Evolutionary conservation across 2,113 vertebrate genomes (phyloP).

Genomic region (Furnarius figulus): DNA sequence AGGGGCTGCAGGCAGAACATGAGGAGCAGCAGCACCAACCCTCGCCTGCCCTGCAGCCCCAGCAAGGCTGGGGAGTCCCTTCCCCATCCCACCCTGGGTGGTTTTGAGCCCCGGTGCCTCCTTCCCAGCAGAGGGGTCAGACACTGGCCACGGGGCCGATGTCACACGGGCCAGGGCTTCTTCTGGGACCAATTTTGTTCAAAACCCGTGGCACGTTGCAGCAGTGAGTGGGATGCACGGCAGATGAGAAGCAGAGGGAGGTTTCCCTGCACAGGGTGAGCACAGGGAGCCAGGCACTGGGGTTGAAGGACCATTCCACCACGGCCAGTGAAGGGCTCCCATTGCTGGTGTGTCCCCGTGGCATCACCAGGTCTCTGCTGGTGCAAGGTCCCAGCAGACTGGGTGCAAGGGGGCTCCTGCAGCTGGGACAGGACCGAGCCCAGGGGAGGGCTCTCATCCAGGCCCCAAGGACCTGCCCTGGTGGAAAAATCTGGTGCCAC

Average conservation of each 20-base stretch:
- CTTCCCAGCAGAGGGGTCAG: not conserved
- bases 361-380: not conserved
- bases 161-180: not conserved
- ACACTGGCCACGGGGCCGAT: not conserved
- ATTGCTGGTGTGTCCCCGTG: rapidly evolving
- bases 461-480: not conserved
- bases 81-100: rapidly evolving
- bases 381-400: not conserved
- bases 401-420: not conserved
- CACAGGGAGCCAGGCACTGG: not conserved
- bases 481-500: not conserved
- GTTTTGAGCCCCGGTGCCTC: not conserved
- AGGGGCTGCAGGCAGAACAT: not conserved
- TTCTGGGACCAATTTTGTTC: slow-evolving; percentile 26
- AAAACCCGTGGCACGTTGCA: not conserved
- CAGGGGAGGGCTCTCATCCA: not conserved
- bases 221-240: not conserved
- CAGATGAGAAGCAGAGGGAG: not conserved
- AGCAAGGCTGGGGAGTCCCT: rapidly evolving
- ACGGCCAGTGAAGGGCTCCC: not conserved
- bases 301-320: not conserved
- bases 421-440: not conserved
- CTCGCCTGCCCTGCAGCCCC: not conserved
- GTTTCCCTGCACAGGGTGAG: not conserved
- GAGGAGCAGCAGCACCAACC: not conserved